Base-by-base conservation (phyloP, 1,140 invertebrate genomes). In the Drosophila setifemur region DNA sequence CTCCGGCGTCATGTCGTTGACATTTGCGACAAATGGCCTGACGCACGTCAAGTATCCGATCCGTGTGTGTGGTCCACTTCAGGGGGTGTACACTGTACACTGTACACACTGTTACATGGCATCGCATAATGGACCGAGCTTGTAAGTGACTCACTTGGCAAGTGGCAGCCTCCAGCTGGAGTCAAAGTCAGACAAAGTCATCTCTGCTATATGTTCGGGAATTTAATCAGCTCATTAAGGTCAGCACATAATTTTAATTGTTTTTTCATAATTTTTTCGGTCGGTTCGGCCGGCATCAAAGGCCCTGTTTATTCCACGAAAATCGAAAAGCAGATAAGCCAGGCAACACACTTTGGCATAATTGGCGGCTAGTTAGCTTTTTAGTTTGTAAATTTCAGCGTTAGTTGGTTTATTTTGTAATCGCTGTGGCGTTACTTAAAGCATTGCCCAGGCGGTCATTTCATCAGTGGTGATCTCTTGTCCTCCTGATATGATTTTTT, bases 281-380 rank as follows among this genome's bases (percentile, higher is more conserved):
- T 3, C 12, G 52, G 28, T n/a, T n/a, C 79, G 78, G 79, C 70
- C 7, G 26, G 12, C 29, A 8, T 74, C 79, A 83, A 83, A 85
- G 79, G 19, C 68, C 60, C 69, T 26, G 31, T 12, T 37, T 49
- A 55, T 76, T 72, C 39, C 60, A 67, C 33, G 26, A 53, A 70
- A 66, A 71, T 81, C 39, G 74, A 21, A n/a, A 26, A 42, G 7
- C 33, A 73, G 78, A 82, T 82, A 82, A 82, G 78, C 35, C 39
- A 8, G 42, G 6, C 6, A 12, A 49, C 50, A 47, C 63, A 55
- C 57, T 83, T 83, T 78, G 73, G 58, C 81, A 81, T 85, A 85
- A 86, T 86, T 85, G 81, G 81, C 81, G 81, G 81, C 81, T 79
- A 64, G 49, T 86, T 85, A 79, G 73, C 57, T 74, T 82, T 82